Evolutionary conservation across 2,797 vertebrate species (phyloP), one percentile per base, ranked within the genome.

Genomic region (Podarcis siculus): DNA sequence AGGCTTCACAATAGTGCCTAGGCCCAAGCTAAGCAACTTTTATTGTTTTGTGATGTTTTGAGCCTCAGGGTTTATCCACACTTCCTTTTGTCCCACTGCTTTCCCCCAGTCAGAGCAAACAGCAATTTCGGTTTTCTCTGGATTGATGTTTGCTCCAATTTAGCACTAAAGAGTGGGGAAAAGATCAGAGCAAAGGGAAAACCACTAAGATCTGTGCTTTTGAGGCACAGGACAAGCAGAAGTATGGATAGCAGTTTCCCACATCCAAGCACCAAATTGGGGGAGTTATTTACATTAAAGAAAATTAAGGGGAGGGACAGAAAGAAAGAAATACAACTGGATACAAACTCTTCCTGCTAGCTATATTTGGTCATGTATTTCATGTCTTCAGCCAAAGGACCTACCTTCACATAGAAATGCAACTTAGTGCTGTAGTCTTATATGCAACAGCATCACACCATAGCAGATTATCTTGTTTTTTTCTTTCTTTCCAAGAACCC

Each of bases 401-500:
- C 32, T 66, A 49, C 2, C 8, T 30, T 10, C 27, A 75, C 7
- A 19, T 39, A 61, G 45, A 27, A 80, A 55, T 87, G 55, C 30
- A 49, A 69, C 73, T 77, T 64, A 78, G 3, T 42, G 35, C 72
- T 37, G 1, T 32, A n/a, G 15, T 45, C 39, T 85, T 32, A 61
- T 15, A 19, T 67, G 72, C 42, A 86, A 71, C 30, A 30, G 30
- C 83, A 49, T 3, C 27, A 23, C 19, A 86, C n/a, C 25, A 84
- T 32, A 88, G 49, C 17, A 0, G 32, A 19, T 93, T 79, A 95
- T 2, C 69, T 72, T 75, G 83, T 91, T 78, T 55, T 81, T 90
- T 89, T 91, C 87, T 94, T 94, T 80, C 89, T 85, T 85, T 92
- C 89, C 37, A 93, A 99, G 99, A 98, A 97, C 1, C 99, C 99